Evolutionary conservation across 1,140 invertebrate species (phyloP).

Genomic region (Hyles euphorbiae): DNA sequence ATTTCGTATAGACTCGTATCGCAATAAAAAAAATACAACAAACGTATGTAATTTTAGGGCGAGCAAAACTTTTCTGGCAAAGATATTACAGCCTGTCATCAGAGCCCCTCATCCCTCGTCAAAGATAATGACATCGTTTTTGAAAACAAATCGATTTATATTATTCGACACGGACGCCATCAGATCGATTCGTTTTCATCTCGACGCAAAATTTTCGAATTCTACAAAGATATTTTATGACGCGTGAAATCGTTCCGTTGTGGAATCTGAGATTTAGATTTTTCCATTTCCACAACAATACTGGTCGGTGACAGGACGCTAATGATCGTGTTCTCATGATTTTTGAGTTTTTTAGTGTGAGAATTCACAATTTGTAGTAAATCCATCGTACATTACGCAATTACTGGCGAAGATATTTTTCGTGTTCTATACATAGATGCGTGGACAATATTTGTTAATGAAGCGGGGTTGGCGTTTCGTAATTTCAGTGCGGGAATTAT

Average conservation of each 20-base stretch:
- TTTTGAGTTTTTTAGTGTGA: slow-evolving; percentile 13
- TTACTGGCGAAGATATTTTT: neutral
- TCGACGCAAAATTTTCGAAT: slow-evolving; percentile 48
- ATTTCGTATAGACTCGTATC: neutral
- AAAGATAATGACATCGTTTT: slow-evolving; percentile 53
- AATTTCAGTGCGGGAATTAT: neutral
- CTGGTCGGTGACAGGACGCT: slow-evolving; percentile 53
- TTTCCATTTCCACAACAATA: slow-evolving; percentile 67
- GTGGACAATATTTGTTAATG: slow-evolving; percentile 9
- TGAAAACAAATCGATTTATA: slow-evolving; percentile 65
- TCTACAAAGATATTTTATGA: slow-evolving; percentile 57
- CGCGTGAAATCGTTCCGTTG: slow-evolving; percentile 66
- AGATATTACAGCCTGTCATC: slow-evolving; percentile 28
- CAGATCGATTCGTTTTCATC: slow-evolving; percentile 44
- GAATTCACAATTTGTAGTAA: slow-evolving; percentile 2
- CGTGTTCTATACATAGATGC: slow-evolving; percentile 4
- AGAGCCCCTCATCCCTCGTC: slow-evolving; percentile 40
- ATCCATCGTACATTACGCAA: slow-evolving; percentile 1
- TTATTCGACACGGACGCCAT: slow-evolving; percentile 59
- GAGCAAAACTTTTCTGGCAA: slow-evolving; percentile 18
- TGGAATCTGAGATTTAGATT: slow-evolving; percentile 47
- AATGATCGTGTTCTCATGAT: slow-evolving; percentile 48
- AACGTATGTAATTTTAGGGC: too few species aligned
- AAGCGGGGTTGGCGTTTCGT: slow-evolving; percentile 4
- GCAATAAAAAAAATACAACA: neutral